Evolutionary conservation across 2,797 vertebrate species (phyloP).

Genomic region (Lagorchestes hirsutus): DNA sequence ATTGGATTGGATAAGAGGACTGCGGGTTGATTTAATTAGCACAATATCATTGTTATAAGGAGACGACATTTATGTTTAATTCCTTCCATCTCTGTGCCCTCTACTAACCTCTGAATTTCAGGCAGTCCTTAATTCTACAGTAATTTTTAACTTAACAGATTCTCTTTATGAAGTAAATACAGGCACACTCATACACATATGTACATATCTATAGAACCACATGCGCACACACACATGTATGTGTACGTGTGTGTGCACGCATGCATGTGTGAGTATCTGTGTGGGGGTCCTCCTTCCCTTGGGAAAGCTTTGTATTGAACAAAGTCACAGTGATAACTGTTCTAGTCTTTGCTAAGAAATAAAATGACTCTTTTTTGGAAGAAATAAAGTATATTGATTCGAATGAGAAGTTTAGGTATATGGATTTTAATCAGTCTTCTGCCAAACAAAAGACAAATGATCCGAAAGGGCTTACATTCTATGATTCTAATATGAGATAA

Average conservation of each 20-base stretch:
- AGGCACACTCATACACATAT: no score
- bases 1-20: background rate
- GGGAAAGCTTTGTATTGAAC: background rate
- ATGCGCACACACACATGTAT: no score
- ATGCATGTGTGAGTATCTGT: background rate
- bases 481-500: background rate
- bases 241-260: background rate
- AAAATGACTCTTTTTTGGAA: background rate
- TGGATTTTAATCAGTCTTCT: background rate
- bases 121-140: background rate
- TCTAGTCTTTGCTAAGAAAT: background rate
- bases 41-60: background rate
- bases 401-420: background rate
- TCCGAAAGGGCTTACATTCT: background rate
- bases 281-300: background rate
- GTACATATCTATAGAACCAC: no score
- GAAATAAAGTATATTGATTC: background rate
- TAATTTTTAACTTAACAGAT: background rate
- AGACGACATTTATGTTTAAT: background rate
- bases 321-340: background rate
- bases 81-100: background rate
- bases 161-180: background rate
- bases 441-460: background rate
- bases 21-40: background rate
- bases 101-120: background rate